These are phyloP conservation scores for Nemurella pictetii DNA, from an alignment of 2,888 invertebrate genomes.

Conservation along the genomic window DNA sequence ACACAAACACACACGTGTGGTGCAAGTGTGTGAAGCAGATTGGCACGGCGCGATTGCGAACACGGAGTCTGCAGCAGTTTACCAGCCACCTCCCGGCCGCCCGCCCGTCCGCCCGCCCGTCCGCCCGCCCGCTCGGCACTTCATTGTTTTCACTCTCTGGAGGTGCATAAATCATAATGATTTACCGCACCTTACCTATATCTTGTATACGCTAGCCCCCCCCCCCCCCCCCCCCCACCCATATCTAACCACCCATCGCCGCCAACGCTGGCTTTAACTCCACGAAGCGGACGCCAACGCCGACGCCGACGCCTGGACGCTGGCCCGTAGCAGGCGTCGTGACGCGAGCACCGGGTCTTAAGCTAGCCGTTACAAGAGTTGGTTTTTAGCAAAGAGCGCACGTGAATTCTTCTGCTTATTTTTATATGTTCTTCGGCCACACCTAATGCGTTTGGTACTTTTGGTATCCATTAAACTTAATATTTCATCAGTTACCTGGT, in stretches of 20 bases:
- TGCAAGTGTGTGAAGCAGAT: too few relatives aligned
- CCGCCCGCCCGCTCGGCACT: background rate
- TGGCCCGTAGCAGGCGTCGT: background rate
- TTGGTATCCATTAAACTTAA: too few relatives aligned
- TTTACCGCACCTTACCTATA: conserved; percentile 24
- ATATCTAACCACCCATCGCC: background rate
- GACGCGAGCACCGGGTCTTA: too few relatives aligned
- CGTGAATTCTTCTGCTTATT: background rate
- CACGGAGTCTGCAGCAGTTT: background rate
- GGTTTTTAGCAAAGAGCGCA: too few relatives aligned
- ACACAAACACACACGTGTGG: too few relatives aligned
- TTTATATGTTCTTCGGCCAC: background rate
- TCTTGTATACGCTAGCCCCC: conserved; percentile 3
- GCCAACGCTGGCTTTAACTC: conserved; percentile 4
- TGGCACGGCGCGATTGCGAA: too few relatives aligned
- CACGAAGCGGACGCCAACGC: background rate
- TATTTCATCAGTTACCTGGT: too few relatives aligned
- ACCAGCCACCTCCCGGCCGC: background rate
- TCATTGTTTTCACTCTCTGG: background rate
- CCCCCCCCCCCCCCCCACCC: background rate
- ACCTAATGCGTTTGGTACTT: too few relatives aligned
- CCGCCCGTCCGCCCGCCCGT: background rate
- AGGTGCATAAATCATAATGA: conserved; percentile 17
- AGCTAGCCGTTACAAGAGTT: background rate
- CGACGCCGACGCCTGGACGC: conserved; percentile 19